phyloP scores from a whole-genome alignment of 2,888 invertebrate species.

The Chymomyza amoena region DNA sequence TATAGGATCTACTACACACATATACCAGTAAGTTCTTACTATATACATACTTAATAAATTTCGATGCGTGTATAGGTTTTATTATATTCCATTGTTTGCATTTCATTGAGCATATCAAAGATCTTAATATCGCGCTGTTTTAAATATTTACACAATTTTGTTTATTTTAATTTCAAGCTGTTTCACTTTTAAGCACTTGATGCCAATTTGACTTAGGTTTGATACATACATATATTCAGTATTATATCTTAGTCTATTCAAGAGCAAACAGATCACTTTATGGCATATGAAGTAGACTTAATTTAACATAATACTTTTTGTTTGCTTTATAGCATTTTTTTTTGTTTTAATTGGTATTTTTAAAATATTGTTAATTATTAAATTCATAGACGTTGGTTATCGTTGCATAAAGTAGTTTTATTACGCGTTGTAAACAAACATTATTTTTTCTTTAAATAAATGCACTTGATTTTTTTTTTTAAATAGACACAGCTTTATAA shows the following conservation, averaged over 20 bases:
- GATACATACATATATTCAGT: background rate
- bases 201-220: conserved; percentile 21
- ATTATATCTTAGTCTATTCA: background rate
- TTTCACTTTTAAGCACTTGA: conserved; percentile 18
- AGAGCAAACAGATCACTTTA: background rate
- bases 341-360: too few species aligned
- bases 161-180: conserved; percentile 19
- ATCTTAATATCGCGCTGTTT: conserved; percentile 19
- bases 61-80: background rate
- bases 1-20: background rate
- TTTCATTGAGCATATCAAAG: conserved; percentile 4
- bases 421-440: too few species aligned
- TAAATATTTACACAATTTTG: conserved; percentile 40
- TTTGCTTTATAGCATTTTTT: background rate
- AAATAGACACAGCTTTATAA: too few species aligned
- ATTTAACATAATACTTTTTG: background rate
- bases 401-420: too few species aligned
- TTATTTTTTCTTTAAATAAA: too few species aligned
- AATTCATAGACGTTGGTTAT: too few species aligned
- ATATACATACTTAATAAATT: background rate
- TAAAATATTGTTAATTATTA: background rate
- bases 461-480: too few species aligned
- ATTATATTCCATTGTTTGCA: background rate
- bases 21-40: background rate
- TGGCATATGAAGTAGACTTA: background rate